Evolutionary conservation across 2,113 vertebrate species (phyloP).

Genomic region (Prietella phreatophila): DNA sequence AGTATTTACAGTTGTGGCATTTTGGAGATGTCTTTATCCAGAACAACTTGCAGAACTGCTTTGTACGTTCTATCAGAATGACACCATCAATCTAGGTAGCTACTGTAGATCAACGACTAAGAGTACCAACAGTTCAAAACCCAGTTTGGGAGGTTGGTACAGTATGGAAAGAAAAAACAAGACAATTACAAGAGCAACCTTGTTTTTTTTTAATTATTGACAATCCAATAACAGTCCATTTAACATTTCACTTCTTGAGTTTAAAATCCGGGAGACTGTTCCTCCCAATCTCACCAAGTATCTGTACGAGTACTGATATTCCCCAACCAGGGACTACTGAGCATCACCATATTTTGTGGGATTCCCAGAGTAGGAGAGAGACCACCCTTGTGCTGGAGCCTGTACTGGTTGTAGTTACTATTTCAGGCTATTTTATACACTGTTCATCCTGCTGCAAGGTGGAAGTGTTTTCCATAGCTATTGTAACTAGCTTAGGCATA

Average conservation of each 20-base stretch:
- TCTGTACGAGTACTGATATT: not conserved
- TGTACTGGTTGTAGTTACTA: not conserved
- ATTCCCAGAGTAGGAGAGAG: not conserved
- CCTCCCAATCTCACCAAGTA: not conserved
- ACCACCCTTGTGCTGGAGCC: not conserved
- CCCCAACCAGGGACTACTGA: not conserved
- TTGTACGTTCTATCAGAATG: not conserved
- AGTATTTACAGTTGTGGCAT: not conserved
- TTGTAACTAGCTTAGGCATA: not conserved
- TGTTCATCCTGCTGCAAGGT: not conserved
- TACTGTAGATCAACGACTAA: not conserved
- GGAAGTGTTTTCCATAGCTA: not conserved
- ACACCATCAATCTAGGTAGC: not conserved
- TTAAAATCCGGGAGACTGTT: not conserved
- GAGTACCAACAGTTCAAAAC: not conserved
- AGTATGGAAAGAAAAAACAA: not conserved
- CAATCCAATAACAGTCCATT: not conserved
- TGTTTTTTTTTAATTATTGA: not conserved
- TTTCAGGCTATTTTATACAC: not conserved
- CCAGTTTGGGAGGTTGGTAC: not conserved
- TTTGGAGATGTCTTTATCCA: not conserved
- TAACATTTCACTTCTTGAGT: not conserved
- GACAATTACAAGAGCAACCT: not conserved
- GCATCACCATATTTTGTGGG: not conserved
- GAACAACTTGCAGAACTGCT: not conserved